phyloP scores from a whole-genome alignment of 2,888 invertebrate genomes.

The Cosmia pyralina region DNA sequence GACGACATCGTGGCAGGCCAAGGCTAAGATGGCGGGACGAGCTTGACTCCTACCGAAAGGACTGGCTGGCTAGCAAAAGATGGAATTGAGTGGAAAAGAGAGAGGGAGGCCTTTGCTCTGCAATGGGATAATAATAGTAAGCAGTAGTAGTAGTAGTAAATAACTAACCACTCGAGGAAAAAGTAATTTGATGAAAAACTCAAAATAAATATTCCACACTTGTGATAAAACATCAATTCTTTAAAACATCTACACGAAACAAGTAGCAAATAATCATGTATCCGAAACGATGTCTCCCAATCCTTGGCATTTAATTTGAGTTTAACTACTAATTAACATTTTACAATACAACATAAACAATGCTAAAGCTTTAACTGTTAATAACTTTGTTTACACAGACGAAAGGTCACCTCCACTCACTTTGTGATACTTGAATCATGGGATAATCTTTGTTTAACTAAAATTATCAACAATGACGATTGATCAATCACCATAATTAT shows the following conservation, averaged over 20 bases:
- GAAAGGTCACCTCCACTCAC: conserved; percentile 69
- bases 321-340: conserved; percentile 71
- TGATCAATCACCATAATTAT: conserved; percentile 55
- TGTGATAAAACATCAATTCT: neutral
- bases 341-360: conserved; percentile 72
- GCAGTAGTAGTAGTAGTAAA: no score
- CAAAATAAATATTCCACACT: neutral
- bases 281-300: conserved; percentile 54
- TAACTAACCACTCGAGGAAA: neutral
- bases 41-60: no score
- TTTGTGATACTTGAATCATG: conserved; percentile 49
- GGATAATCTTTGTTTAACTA: conserved; percentile 65
- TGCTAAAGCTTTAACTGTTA: conserved; percentile 62
- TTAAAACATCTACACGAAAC: neutral
- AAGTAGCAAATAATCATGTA: conserved; percentile 5
- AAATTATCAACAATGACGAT: conserved; percentile 57
- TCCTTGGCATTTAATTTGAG: conserved; percentile 69
- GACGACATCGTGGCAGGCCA: no score
- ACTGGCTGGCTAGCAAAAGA: no score
- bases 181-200: neutral
- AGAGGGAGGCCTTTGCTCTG: no score
- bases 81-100: no score
- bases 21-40: no score
- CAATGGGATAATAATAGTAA: no score
- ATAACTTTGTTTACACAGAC: conserved; percentile 65